Conservation (phyloP, 2,797 vertebrate species). For the Propithecus deckenii region DNA sequence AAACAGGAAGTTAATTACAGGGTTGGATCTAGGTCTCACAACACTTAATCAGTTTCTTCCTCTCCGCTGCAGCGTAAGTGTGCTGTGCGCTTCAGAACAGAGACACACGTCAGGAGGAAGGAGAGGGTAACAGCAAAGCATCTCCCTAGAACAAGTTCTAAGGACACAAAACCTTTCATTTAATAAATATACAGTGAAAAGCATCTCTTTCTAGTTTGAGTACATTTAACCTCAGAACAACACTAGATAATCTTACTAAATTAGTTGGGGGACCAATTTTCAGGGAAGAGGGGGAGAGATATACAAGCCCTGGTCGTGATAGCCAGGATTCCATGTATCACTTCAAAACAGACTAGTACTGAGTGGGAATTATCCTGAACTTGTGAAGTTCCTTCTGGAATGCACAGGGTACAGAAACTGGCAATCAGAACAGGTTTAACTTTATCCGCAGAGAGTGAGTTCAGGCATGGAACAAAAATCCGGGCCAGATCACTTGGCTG, state of each 20-base stretch:
- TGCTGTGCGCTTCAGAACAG: not conserved
- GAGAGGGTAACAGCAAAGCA: rapidly evolving
- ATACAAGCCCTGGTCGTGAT: rapidly evolving
- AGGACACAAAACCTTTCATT: not conserved
- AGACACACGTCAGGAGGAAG: rapidly evolving
- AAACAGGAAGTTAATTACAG: not conserved
- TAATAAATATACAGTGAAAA: not conserved
- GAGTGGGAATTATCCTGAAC: not conserved
- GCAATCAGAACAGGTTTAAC: not conserved
- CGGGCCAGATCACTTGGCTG: not conserved
- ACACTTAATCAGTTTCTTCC: not conserved
- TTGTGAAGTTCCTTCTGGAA: not conserved
- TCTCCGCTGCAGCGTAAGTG: rapidly evolving
- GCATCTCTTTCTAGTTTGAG: not conserved
- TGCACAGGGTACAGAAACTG: not conserved
- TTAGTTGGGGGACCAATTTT: not conserved
- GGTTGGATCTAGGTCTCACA: not conserved
- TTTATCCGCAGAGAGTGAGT: conserved; percentile 15
- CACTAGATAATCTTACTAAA: not conserved
- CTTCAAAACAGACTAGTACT: not conserved
- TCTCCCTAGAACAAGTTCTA: not conserved
- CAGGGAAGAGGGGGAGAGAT: not conserved
- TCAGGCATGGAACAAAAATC: not conserved
- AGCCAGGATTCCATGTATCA: rapidly evolving
- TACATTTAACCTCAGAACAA: not conserved